phyloP scores from a whole-genome alignment of 2,888 invertebrate genomes.

The Saturnia japonica region DNA sequence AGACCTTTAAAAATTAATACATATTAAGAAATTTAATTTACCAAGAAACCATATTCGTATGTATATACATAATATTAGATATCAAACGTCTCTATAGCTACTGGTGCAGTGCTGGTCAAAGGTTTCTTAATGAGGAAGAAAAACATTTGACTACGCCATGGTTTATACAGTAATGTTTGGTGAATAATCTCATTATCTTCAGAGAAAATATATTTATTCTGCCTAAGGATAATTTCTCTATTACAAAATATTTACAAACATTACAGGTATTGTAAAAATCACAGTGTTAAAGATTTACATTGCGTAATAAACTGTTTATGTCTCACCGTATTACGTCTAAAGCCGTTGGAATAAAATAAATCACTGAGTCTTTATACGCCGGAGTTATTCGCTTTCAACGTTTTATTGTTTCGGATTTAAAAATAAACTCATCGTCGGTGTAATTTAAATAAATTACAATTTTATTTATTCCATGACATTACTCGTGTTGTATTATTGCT shows the following conservation, averaged over 20 bases:
- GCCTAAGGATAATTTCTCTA: not conserved
- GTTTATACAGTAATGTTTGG: too few relatives aligned
- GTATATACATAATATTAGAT: too few relatives aligned
- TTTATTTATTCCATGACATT: not conserved
- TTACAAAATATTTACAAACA: not conserved
- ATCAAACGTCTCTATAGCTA: too few relatives aligned
- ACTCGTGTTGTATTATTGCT: not conserved
- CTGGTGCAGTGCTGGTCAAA: too few relatives aligned
- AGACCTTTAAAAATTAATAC: too few relatives aligned
- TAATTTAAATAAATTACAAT: not conserved
- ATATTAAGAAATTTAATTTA: too few relatives aligned
- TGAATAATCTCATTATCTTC: not conserved
- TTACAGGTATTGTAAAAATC: not conserved
- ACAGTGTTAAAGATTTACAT: constrained; percentile 6
- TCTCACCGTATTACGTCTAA: not conserved
- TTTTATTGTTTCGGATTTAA: not conserved
- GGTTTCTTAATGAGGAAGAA: too few relatives aligned
- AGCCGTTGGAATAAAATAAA: constrained; percentile 3
- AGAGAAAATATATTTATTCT: not conserved
- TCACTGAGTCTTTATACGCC: not conserved
- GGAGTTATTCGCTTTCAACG: not conserved
- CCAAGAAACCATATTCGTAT: too few relatives aligned
- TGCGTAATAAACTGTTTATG: constrained; percentile 9
- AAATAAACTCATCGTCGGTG: not conserved
- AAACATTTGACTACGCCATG: too few relatives aligned